Evolutionary conservation across 2,888 invertebrate genomes (phyloP), one percentile per base, ranked within the genome.

Genomic region (Galerucella pusilla): DNA sequence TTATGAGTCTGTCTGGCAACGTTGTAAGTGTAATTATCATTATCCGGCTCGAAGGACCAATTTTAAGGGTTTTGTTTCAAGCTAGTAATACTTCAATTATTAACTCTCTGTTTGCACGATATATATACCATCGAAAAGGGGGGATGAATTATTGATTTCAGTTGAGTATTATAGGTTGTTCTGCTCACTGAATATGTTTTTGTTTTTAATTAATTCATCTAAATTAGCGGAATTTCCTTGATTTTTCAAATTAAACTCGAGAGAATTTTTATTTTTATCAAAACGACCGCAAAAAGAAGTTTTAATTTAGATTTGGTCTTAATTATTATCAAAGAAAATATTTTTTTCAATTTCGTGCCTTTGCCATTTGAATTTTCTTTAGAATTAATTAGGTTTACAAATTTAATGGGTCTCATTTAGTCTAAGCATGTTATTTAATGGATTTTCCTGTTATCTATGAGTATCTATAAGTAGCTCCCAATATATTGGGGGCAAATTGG

Each of bases 221-320:
- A 35, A 35, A 35, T 35, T 6, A 35, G 35, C 35, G 5, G 6
- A 35, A 35, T 35, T 35, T 0, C 35, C 35, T 5, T 28, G 2
- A 28, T 28, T 28, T 35, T 35, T 42, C 6, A 42, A 42, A 42
- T 54, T 67, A 54, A 52, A 16, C 28, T 54, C 42, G 28, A 12
- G 14, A 67, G 67, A 35, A 57, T 54, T 20, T 68, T 68, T 16
- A 42, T 7, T 16, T 64, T 5, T 12, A 2, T 35, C 11, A 7
- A n/a, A n/a, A 28, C 9, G 54, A 20, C 52, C 66, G 66, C 49
- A 4, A 14, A 66, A 45, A 42, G 59, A 68, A 60, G 42, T 59
- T 69, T 70, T 61, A 46, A 61, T 63, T 70, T 20, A 52, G 20
- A 70, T 70, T 70, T n/a, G n/a, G 28, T 70, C 61, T 70, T 35